Base-by-base conservation (phyloP, 2,888 invertebrate species). In the Macrosoma leucophasiata region DNA sequence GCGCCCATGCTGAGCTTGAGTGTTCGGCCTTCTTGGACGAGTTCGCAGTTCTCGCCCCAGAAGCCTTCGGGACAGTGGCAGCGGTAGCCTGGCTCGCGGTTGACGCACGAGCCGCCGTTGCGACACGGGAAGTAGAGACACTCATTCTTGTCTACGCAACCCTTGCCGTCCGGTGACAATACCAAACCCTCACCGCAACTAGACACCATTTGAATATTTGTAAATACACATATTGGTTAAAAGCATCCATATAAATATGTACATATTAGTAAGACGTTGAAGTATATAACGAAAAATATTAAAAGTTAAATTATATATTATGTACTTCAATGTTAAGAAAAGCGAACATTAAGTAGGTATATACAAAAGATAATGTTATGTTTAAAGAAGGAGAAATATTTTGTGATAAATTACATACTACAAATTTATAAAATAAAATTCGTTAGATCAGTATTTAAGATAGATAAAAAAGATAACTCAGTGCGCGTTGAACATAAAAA, bases 1-100 rank as follows among this genome's bases (percentile, higher is more conserved):
- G 98, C 98, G 52, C 97, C 96, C 91, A 95, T 95, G 86, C 97
- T 96, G 69, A 98, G 90, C 68, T 96, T 96, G 61, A 98, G 88
- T 47, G 95, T 95, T 84, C 95, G 95, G 58, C 96, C 96, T 72
- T 97, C 96, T 69, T 95, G 94, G 48, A 95, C 91, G 52, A 95
- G 90, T 71, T 95, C 96, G 82, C 97, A 97, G 85, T 95, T 94
- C 73, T 94, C 94, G 58, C 96, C 96, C 92, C 94, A 95, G 84
- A 92, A 96, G 50, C 96, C 95, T 58, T 95, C 94, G 25, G 92
- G 93, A 66, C 96, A 97, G 58, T 93, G 91, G 85, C 97, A 97
- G 69, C 93, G 91, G 61, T 94, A 88, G 55, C 91, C 90, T 47
- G 95, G 95, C 75, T 96, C 95, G 61, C 95, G 91, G 86, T 97